These are phyloP conservation scores for Acrobasis consociella DNA, from an alignment of 2,888 invertebrate genomes.

Conservation along the genomic window DNA sequence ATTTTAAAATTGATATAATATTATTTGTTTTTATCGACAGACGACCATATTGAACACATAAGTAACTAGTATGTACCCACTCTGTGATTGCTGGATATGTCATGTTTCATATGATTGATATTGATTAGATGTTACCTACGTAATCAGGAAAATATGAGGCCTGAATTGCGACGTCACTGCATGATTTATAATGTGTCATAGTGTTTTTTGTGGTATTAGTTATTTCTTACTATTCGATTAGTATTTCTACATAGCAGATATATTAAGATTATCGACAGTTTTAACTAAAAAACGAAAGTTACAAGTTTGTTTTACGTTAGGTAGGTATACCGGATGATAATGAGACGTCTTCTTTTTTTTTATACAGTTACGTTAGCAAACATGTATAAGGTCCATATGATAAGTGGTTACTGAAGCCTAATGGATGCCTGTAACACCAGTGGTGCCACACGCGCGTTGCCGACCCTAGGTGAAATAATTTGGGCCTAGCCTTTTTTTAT, in stretches of 20 bases:
- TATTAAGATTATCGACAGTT: background rate
- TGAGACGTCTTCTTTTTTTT: no score
- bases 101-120: slow-evolving; percentile 20
- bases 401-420: no score
- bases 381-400: no score
- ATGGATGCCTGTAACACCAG: no score
- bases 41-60: slow-evolving; percentile 2
- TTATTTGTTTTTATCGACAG: background rate
- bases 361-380: no score
- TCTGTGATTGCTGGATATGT: slow-evolving; percentile 21
- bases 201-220: slow-evolving; percentile 13
- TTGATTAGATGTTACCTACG: slow-evolving; percentile 26
- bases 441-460: no score
- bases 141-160: slow-evolving; percentile 29
- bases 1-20: no score
- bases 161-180: slow-evolving; percentile 20
- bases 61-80: slow-evolving; percentile 5
- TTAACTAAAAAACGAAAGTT: background rate
- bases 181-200: slow-evolving; percentile 21
- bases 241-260: background rate
- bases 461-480: no score
- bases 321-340: no score
- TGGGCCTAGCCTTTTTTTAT: no score
- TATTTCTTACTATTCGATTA: slow-evolving; percentile 20
- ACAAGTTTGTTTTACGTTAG: background rate